phyloP scores from a whole-genome alignment of 2,888 invertebrate species.

The Pristionchus mayeri region DNA sequence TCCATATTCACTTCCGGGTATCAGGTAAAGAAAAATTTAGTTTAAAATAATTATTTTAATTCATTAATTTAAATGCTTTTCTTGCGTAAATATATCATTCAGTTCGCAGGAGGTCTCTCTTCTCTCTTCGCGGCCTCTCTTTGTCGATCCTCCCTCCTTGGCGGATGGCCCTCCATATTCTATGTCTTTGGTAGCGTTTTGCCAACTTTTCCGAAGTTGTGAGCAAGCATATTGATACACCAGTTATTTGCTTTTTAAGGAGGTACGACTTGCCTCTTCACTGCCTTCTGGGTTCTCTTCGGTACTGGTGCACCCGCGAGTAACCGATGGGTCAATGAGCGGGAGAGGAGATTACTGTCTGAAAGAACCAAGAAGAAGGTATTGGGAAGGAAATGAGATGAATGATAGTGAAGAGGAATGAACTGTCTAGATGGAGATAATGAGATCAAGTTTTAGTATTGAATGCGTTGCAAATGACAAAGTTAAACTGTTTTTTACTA shows the following conservation, averaged over 20 bases:
- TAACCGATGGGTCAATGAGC: neutral
- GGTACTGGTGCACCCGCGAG: neutral
- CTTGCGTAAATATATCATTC: too few species aligned
- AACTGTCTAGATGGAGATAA: too few species aligned
- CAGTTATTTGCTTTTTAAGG: neutral
- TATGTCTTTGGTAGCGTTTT: slow-evolving; percentile 1
- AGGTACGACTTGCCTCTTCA: neutral
- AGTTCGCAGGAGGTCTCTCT: neutral
- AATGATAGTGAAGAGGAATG: too few species aligned
- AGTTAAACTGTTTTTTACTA: neutral
- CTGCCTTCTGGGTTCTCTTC: neutral
- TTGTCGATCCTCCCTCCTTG: neutral
- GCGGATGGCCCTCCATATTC: slow-evolving; percentile 30
- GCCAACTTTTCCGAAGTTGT: too few species aligned
- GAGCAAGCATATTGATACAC: too few species aligned
- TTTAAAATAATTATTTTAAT: too few species aligned
- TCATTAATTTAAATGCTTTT: too few species aligned
- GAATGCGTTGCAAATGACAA: too few species aligned
- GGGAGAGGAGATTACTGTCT: neutral
- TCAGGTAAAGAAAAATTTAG: slow-evolving; percentile 54
- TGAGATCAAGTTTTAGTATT: too few species aligned
- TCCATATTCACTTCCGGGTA: slow-evolving; percentile 69
- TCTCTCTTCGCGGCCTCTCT: neutral
- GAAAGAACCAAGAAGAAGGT: neutral
- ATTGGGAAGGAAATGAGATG: too few species aligned